A percentile compares a stretch with the other conserved stretches of the same genome.
Conservation (phyloP, 2,797 vertebrate species). For the Pseudotriccus pelzelni region DNA sequence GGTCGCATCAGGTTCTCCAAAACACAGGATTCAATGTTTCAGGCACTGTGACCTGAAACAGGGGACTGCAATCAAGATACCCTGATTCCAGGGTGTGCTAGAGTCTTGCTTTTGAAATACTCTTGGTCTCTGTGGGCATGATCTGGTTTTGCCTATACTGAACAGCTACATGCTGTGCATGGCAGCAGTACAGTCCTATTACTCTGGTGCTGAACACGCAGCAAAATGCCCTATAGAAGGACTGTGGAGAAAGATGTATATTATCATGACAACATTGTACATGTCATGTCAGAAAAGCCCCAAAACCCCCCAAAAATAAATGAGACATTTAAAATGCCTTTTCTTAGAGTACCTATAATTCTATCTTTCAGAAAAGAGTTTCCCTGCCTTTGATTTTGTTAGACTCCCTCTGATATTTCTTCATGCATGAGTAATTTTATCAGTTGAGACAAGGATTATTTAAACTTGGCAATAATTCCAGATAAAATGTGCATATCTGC, state of each 20-base stretch:
- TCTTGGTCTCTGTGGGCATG: background rate
- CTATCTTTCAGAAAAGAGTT: background rate
- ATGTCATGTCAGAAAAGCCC: background rate
- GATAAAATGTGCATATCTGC: background rate
- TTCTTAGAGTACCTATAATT: background rate
- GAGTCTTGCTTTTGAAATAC: background rate
- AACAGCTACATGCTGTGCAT: rapidly evolving
- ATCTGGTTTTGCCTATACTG: background rate
- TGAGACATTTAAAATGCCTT: background rate
- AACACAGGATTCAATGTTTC: background rate
- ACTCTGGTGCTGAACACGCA: background rate
- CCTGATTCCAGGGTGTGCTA: background rate
- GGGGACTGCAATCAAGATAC: background rate
- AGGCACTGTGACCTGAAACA: background rate
- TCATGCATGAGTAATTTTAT: background rate
- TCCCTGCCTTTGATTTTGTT: background rate
- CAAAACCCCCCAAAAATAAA: no score
- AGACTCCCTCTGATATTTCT: background rate
- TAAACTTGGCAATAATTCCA: background rate
- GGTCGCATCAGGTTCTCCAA: background rate
- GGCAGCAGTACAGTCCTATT: background rate
- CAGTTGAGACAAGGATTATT: background rate
- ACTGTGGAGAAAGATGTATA: background rate
- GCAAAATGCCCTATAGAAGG: background rate
- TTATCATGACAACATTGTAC: background rate